phyloP scores from a whole-genome alignment of 2,888 invertebrate genomes.

The Dryomyza anilis region DNA sequence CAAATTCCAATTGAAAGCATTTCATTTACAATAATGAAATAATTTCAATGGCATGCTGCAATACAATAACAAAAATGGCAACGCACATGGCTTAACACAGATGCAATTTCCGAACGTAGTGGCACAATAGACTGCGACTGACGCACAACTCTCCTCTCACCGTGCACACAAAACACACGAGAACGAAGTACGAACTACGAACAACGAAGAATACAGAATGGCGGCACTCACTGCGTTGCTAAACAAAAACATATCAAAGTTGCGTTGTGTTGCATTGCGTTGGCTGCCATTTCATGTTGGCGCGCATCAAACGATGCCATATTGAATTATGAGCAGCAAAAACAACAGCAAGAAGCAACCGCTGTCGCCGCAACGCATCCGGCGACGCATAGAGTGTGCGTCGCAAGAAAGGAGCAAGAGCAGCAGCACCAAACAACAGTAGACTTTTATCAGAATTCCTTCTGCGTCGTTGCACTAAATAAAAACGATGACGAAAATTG shows the following conservation, averaged over 20 bases:
- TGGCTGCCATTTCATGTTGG: not conserved
- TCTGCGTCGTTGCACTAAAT: not conserved
- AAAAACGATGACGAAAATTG: not conserved
- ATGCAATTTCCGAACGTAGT: not conserved
- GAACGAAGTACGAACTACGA: not conserved
- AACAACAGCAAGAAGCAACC: not conserved
- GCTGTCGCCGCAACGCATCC: not conserved
- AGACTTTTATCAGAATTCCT: not conserved
- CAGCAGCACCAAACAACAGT: no score
- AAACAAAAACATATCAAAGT: slow-evolving; percentile 1
- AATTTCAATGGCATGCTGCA: not conserved
- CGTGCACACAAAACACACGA: not conserved
- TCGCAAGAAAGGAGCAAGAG: not conserved
- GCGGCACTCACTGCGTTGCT: not conserved
- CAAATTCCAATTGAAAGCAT: not conserved
- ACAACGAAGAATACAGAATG: not conserved
- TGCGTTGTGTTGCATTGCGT: not conserved
- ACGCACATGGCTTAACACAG: not conserved
- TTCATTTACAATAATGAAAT: slow-evolving; percentile 1
- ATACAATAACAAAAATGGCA: not conserved
- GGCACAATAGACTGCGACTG: not conserved
- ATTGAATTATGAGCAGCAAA: slow-evolving; percentile 1
- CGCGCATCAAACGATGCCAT: not conserved
- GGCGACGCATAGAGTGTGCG: not conserved
- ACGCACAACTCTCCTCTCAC: no score